Percentiles rank a stretch among this genome's conserved stretches.
Evolutionary conservation across 2,797 vertebrate genomes (phyloP).

Genomic region (Heterohyrax brucei): DNA sequence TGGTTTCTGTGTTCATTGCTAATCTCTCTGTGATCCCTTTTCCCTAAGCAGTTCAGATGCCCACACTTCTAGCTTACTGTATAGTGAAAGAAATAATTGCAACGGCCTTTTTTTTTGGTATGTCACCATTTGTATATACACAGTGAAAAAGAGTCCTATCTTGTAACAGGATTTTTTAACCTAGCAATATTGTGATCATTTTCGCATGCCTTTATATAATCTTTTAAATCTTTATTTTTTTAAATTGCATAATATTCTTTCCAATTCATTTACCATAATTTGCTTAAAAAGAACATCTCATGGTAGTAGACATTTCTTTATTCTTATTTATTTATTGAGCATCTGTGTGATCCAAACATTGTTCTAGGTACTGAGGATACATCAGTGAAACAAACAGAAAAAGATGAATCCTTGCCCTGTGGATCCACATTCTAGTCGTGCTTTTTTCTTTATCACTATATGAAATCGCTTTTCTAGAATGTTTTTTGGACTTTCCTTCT

Average conservation of each 20-base stretch:
- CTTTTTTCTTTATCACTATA: background rate
- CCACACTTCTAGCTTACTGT: background rate
- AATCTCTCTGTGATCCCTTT: constrained; percentile 64
- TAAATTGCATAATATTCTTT: constrained; percentile 23
- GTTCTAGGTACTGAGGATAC: background rate
- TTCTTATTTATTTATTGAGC: background rate
- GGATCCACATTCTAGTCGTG: background rate
- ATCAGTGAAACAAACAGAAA: background rate
- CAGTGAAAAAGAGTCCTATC: background rate
- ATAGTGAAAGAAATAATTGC: constrained; percentile 38
- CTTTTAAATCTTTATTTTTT: constrained; percentile 41
- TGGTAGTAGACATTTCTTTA: background rate
- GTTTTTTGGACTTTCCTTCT: background rate
- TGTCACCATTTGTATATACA: background rate
- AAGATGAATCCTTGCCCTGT: background rate
- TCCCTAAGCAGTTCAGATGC: background rate
- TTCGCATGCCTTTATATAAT: constrained; percentile 7
- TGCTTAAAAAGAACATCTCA: constrained; percentile 9
- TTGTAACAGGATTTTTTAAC: constrained; percentile 31
- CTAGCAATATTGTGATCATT: constrained; percentile 34
- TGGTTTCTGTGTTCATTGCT: constrained; percentile 28
- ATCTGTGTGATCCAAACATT: background rate
- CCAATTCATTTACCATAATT: constrained; percentile 40
- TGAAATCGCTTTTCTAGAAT: background rate
- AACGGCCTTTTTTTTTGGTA: background rate